These are phyloP conservation scores for Lasiurus cinereus DNA, from an alignment of 2,113 vertebrate genomes.

Conservation along the genomic window DNA sequence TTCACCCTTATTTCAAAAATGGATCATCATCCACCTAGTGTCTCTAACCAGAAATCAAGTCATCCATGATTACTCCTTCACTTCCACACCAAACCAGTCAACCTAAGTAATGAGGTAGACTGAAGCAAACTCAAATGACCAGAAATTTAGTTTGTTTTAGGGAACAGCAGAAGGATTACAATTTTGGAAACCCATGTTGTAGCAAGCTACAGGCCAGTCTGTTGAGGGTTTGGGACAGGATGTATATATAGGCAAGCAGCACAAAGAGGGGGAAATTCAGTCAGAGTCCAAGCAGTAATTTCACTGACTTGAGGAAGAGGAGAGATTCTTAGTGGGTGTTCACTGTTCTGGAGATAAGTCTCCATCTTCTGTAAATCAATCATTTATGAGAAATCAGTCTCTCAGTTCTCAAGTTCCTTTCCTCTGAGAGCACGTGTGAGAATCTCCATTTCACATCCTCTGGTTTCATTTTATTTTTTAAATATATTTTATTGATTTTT, in stretches of 20 bases:
- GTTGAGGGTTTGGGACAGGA: background rate
- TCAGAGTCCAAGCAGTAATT: background rate
- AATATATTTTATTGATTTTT: too few species aligned
- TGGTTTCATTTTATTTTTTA: background rate
- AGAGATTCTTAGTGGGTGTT: background rate
- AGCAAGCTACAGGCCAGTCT: background rate
- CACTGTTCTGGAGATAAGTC: background rate
- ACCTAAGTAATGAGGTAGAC: background rate
- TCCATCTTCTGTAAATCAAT: background rate
- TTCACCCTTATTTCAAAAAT: conserved; percentile 14
- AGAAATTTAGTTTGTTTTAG: background rate
- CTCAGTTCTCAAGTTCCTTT: background rate
- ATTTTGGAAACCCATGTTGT: background rate
- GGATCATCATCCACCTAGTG: background rate
- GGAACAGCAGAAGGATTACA: background rate
- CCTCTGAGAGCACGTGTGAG: background rate
- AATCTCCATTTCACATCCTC: background rate
- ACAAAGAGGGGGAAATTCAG: background rate
- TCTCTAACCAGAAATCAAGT: background rate
- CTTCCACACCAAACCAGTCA: background rate
- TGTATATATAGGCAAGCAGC: background rate
- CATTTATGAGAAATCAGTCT: background rate
- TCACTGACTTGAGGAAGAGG: background rate
- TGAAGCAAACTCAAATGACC: background rate
- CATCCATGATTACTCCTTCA: background rate